Evolutionary conservation across 1,140 invertebrate species (phyloP).

Genomic region (Nephila pilipes): DNA sequence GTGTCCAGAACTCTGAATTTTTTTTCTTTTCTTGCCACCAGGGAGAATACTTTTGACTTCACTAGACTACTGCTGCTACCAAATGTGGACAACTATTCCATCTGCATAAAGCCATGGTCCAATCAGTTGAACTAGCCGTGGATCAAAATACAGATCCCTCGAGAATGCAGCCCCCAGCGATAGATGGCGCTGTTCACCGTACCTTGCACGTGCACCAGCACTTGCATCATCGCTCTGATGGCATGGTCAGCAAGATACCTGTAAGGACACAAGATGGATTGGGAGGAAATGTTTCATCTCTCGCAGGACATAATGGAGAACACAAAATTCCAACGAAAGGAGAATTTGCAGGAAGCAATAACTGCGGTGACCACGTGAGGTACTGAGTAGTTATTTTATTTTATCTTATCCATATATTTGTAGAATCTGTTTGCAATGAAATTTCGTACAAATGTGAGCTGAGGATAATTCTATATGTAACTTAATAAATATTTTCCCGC

Average conservation of each 20-base stretch:
- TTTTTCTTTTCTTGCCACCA: conserved; percentile 8
- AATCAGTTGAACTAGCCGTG: conserved; percentile 25
- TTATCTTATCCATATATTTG: too few species aligned
- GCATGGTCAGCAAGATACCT: conserved; percentile 41
- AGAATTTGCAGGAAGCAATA: background rate
- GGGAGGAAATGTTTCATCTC: background rate
- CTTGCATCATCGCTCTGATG: conserved; percentile 43
- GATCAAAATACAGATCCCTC: background rate
- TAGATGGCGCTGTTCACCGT: conserved; percentile 44
- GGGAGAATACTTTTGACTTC: background rate
- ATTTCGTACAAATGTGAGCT: too few species aligned
- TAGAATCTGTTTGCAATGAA: background rate
- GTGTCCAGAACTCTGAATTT: conserved; percentile 44
- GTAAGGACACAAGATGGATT: background rate
- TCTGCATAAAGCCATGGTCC: conserved; percentile 51
- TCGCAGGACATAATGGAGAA: background rate
- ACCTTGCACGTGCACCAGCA: background rate
- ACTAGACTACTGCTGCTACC: background rate
- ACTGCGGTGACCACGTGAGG: background rate
- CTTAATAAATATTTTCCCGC: too few species aligned
- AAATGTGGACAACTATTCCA: background rate
- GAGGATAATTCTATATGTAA: too few species aligned
- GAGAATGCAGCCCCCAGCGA: conserved; percentile 5
- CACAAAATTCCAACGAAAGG: background rate
- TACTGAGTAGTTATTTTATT: background rate